Base-by-base conservation (phyloP, 2,888 invertebrate species). In the Parascotia fuliginaria region DNA sequence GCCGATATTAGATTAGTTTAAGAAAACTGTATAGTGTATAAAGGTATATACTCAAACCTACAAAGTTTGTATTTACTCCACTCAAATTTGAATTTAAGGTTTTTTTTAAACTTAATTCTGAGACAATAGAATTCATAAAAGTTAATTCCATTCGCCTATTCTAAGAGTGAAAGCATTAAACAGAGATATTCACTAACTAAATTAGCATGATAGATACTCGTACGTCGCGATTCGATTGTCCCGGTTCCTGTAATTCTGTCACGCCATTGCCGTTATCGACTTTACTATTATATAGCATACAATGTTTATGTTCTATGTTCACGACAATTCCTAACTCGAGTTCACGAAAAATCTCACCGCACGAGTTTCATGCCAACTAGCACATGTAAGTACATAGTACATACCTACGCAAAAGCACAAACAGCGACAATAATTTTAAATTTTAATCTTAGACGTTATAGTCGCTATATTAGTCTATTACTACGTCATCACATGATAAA, bases 201-300 rank as follows among this genome's bases (percentile, higher is more conserved):
- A 34, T 40, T 46, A 29, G 19, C 14, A 9, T 13, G 46, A 44
- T n/a, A n/a, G n/a, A n/a, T 33, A 40, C 39, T 55, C 28, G 40
- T 39, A 37, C 38, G 39, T 51, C 31, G 31, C 32, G n/a, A 58
- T 56, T 24, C 13, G 6, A 45, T 44, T 49, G 46, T 48, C 37
- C 55, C 45, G 50, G 49, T 62, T 34, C 31, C 42, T 39, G 39
- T 41, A 42, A 41, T n/a, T n/a, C n/a, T n/a, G n/a, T n/a, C 42
- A 36, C 39, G 55, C 47, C 47, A 38, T 55, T 55, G 52, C 34
- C 44, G 29, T 27, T 51, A 60, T 58, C 52, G 49, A 55, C 47
- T 55, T 42, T 58, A 58, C 52, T 55, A 52, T 38, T 24, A 22
- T 38, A 48, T 33, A 41, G 42, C 34, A 33, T 45, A n/a, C n/a